Percentiles rank a stretch among this genome's conserved stretches.
phyloP scores from a whole-genome alignment of 2,113 vertebrate genomes.

The Gymnorhina tibicen region DNA sequence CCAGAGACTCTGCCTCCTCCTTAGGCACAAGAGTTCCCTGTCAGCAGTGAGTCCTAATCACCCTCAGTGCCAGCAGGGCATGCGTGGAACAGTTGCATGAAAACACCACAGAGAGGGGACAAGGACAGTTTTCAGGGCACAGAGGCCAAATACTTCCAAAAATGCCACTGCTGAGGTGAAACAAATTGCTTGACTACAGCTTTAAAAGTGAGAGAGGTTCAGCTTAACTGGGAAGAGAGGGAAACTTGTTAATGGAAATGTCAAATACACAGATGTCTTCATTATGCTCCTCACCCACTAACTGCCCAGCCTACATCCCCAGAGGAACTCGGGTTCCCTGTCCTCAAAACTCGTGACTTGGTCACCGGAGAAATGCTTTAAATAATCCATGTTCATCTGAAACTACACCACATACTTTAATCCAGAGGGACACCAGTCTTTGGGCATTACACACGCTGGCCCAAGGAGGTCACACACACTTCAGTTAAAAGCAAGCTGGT shows the following conservation, averaged over 20 bases:
- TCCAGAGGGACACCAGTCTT: neutral
- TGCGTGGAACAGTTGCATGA: accelerated
- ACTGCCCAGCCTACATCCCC: neutral
- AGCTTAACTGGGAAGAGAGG: neutral
- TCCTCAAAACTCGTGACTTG: neutral
- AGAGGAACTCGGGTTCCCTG: neutral
- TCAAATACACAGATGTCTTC: neutral
- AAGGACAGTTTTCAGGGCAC: neutral
- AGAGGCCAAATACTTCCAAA: neutral
- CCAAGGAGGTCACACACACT: neutral
- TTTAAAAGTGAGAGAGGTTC: neutral
- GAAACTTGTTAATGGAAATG: neutral
- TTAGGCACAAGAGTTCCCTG: neutral
- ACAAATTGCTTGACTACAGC: neutral
- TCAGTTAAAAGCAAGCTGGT: neutral
- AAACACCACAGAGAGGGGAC: neutral
- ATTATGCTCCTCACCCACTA: neutral
- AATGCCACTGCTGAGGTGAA: neutral
- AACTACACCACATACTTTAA: neutral
- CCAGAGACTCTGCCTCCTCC: neutral
- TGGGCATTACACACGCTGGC: accelerated
- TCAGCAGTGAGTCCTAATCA: neutral
- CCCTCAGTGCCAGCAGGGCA: neutral
- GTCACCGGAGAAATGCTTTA: neutral
- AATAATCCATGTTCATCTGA: neutral